Conservation (phyloP, 2,888 invertebrate genomes). For the Drosophila pseudotalamancana region DNA sequence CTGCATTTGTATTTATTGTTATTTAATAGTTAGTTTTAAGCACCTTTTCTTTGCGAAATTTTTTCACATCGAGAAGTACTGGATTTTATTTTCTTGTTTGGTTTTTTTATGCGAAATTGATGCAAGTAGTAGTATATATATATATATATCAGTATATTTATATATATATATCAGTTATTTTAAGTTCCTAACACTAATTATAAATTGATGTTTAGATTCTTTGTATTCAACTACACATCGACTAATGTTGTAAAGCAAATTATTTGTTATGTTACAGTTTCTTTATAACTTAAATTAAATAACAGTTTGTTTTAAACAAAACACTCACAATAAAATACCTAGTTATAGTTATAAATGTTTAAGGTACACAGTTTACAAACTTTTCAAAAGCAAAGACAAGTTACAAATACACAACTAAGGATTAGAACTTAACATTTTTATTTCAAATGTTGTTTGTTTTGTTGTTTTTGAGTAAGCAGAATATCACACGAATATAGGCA, state of each 20-base stretch:
- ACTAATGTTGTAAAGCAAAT: conserved; percentile 48
- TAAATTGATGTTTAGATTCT: conserved; percentile 37
- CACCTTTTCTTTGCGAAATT: conserved; percentile 43
- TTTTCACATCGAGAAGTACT: conserved; percentile 53
- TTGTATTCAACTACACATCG: conserved; percentile 58
- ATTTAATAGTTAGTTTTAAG: conserved; percentile 36
- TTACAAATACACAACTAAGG: conserved; percentile 49
- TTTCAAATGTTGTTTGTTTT: conserved; percentile 15
- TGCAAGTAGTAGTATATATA: conserved; percentile 18
- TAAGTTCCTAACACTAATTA: conserved; percentile 22
- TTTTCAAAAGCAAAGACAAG: conserved; percentile 67
- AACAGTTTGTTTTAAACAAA: conserved; percentile 63
- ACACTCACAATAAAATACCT: conserved; percentile 59
- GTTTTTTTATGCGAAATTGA: conserved; percentile 12
- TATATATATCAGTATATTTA: no score
- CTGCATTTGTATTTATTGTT: conserved; percentile 19
- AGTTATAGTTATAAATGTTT: conserved; percentile 47
- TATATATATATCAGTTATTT: background rate
- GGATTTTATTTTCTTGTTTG: conserved; percentile 9
- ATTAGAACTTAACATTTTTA: conserved; percentile 2
- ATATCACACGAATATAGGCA: conserved; percentile 70
- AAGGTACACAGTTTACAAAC: conserved; percentile 78
- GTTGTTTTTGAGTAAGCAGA: conserved; percentile 46
- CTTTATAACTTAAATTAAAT: conserved; percentile 46
- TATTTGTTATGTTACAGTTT: conserved; percentile 54